Conservation (phyloP, 2,113 vertebrate species). For the Holacanthus passer region DNA sequence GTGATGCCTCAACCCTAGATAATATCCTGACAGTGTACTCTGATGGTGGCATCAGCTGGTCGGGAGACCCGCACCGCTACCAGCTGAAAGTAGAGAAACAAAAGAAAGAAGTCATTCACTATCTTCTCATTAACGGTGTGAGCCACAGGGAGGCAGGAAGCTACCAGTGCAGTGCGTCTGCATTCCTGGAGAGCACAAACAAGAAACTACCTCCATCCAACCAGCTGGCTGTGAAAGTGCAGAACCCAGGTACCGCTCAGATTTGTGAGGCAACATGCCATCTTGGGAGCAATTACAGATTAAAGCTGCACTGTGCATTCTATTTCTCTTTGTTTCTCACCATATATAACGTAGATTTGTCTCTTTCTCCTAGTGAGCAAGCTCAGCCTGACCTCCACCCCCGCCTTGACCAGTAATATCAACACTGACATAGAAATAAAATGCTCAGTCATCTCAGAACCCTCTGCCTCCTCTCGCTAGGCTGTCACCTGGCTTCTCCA, state of each 20-base stretch:
- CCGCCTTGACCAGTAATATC: neutral
- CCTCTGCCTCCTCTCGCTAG: conserved; percentile 66
- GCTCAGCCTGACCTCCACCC: conserved; percentile 53
- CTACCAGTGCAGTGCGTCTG: conserved; percentile 85
- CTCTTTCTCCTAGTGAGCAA: conserved; percentile 67
- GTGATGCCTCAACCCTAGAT: conserved; percentile 9
- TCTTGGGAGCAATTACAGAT: neutral
- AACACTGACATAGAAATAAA: conserved; percentile 70
- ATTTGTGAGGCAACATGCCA: neutral
- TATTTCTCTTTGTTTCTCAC: neutral
- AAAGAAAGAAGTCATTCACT: conserved; percentile 49
- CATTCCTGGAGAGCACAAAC: conserved; percentile 74
- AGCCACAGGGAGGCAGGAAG: conserved; percentile 72
- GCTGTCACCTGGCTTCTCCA: conserved; percentile 77
- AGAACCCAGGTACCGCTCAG: conserved; percentile 83
- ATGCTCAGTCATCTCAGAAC: conserved; percentile 54
- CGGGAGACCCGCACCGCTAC: conserved; percentile 66
- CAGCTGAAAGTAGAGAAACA: conserved; percentile 71
- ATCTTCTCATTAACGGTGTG: conserved; percentile 75
- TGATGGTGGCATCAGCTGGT: conserved; percentile 83
- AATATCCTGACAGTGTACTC: conserved; percentile 78
- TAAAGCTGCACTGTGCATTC: neutral
- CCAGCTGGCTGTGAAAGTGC: conserved; percentile 73
- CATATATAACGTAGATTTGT: conserved; percentile 9
- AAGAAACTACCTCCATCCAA: conserved; percentile 75